These are phyloP conservation scores for Clitarchus hookeri DNA, from an alignment of 2,888 invertebrate genomes.

Conservation along the genomic window DNA sequence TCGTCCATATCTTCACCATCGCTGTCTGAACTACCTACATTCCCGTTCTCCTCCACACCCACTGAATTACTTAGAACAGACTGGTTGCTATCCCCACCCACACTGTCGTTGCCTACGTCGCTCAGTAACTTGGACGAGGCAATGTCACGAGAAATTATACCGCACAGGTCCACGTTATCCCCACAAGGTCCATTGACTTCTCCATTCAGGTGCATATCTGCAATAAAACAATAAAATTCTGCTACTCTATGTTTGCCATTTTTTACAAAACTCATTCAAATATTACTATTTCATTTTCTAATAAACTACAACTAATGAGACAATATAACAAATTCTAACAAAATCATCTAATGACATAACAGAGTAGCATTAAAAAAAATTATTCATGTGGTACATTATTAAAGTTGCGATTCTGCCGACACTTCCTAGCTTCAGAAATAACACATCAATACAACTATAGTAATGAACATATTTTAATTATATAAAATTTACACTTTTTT, in stretches of 20 bases:
- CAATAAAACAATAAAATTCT: constrained; percentile 42
- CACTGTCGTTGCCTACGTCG: neutral
- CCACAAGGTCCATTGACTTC: constrained; percentile 54
- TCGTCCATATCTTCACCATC: constrained; percentile 1
- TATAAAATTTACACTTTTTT: no score
- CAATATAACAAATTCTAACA: no score
- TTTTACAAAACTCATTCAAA: neutral
- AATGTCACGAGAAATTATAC: constrained; percentile 26
- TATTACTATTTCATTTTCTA: no score
- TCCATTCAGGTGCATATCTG: constrained; percentile 55
- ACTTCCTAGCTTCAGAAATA: no score
- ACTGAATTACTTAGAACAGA: constrained; percentile 26
- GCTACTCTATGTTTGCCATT: neutral
- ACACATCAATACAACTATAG: no score
- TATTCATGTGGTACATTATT: no score
- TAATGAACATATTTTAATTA: no score
- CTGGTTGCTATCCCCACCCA: constrained; percentile 18
- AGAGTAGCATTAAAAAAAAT: no score
- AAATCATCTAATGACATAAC: no score
- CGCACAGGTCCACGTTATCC: constrained; percentile 34
- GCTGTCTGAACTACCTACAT: neutral
- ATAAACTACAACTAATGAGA: no score
- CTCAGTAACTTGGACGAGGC: constrained; percentile 25
- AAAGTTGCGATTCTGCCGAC: no score
- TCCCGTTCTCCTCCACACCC: constrained; percentile 10